phyloP scores from a whole-genome alignment of 1,140 invertebrate genomes.

The Globodera rostochiensis region DNA sequence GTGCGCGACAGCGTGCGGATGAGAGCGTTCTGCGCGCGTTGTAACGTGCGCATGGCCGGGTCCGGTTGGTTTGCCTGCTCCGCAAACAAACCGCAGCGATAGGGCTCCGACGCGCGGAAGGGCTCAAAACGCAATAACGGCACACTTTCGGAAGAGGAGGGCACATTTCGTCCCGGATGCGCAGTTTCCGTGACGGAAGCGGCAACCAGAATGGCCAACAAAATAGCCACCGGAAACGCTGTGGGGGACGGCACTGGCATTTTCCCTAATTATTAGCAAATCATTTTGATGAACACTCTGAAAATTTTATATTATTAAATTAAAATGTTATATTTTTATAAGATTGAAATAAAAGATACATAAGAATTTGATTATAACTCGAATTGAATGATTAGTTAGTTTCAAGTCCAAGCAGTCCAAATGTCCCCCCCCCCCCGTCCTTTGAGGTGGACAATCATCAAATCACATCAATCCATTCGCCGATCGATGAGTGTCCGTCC shows the following conservation, averaged over 20 bases:
- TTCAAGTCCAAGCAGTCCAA: neutral
- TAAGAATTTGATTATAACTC: too few relatives aligned
- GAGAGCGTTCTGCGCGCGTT: constrained; percentile 48
- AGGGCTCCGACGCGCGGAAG: constrained; percentile 39
- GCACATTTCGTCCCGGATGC: neutral
- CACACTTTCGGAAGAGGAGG: neutral
- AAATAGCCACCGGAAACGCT: neutral
- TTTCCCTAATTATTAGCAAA: neutral
- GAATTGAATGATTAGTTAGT: too few relatives aligned
- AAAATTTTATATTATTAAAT: too few relatives aligned
- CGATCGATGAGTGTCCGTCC: neutral
- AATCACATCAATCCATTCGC: neutral
- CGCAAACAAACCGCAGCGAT: constrained; percentile 41
- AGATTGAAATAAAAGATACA: too few relatives aligned
- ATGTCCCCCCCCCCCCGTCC: too few relatives aligned
- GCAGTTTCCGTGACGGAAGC: neutral
- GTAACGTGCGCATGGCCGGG: constrained; percentile 54
- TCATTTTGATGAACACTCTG: neutral
- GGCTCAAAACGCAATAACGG: constrained; percentile 35
- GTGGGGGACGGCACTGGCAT: neutral
- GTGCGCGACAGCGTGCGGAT: constrained; percentile 48
- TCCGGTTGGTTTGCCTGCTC: constrained; percentile 43
- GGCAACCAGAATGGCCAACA: neutral
- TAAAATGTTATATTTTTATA: too few relatives aligned
- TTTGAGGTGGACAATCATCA: neutral